Conservation (phyloP, 2,888 invertebrate species). For the Zygaena filipendulae region DNA sequence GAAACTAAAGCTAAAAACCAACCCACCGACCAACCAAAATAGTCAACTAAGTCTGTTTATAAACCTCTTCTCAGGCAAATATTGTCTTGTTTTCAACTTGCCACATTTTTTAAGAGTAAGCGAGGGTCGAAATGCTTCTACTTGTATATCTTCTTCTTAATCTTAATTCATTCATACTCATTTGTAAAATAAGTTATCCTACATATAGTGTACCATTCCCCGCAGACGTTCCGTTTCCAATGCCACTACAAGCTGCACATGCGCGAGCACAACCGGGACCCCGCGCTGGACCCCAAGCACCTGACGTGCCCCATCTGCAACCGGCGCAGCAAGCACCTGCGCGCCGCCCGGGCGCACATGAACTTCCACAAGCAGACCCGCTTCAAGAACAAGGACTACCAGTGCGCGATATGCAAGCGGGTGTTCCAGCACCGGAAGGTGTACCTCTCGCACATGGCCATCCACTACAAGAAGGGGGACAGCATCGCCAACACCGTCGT, state of each 20-base stretch:
- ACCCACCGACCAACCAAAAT: too few species aligned
- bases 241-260: conserved; percentile 57
- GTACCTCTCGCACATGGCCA: conserved; percentile 57
- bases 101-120: too few species aligned
- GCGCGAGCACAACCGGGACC: conserved; percentile 49
- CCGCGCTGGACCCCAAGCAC: conserved; percentile 43
- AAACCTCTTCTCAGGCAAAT: too few species aligned
- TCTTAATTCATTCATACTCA: too few species aligned
- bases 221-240: conserved; percentile 55
- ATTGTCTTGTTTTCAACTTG: too few species aligned
- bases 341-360: conserved; percentile 56
- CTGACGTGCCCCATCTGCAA: conserved; percentile 54
- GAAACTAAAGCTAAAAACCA: too few species aligned
- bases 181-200: too few species aligned
- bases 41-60: too few species aligned
- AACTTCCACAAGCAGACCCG: conserved; percentile 60
- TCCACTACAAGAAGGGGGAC: conserved; percentile 56
- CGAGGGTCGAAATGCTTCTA: too few species aligned
- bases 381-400: conserved; percentile 56
- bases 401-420: conserved; percentile 56
- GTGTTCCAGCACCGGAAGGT: conserved; percentile 53
- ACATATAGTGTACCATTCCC: too few species aligned
- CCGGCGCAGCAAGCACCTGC: conserved; percentile 52
- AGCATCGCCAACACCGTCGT: conserved; percentile 43
- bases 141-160: too few species aligned